Conservation (phyloP, 2,888 invertebrate species). For the Euplexia lucipara region DNA sequence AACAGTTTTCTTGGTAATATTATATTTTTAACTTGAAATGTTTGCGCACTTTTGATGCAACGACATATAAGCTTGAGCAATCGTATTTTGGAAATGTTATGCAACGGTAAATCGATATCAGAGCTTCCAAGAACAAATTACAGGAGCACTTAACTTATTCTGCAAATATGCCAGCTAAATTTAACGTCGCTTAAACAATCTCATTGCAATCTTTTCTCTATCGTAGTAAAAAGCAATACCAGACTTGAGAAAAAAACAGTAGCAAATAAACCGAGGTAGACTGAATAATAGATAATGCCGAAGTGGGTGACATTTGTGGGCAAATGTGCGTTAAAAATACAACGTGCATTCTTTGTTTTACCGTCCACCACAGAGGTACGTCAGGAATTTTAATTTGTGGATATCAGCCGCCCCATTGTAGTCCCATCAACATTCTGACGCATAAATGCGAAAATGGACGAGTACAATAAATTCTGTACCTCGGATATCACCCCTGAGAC, state of each 20-base stretch:
- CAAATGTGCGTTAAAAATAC: conserved; percentile 62
- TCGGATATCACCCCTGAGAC: conserved; percentile 39
- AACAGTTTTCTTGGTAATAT: conserved; percentile 32
- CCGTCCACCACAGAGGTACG: conserved; percentile 45
- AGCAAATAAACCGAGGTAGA: conserved; percentile 38
- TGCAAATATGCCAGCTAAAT: not conserved
- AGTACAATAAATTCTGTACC: conserved; percentile 40
- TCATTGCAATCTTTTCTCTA: not conserved
- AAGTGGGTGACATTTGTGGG: conserved; percentile 54
- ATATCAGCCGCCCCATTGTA: conserved; percentile 61
- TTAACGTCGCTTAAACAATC: conserved; percentile 2
- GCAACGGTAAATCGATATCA: conserved; percentile 17
- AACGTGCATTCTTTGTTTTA: conserved; percentile 64
- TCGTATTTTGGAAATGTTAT: conserved; percentile 34
- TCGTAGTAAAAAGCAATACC: conserved; percentile 20
- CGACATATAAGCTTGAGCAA: conserved; percentile 29
- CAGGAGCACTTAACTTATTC: conserved; percentile 15
- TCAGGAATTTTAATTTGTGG: conserved; percentile 69
- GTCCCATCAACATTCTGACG: conserved; percentile 55
- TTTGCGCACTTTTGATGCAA: conserved; percentile 26
- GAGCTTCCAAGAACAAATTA: conserved; percentile 9
- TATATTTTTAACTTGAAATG: conserved; percentile 30
- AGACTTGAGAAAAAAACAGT: conserved; percentile 12
- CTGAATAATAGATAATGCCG: conserved; percentile 48
- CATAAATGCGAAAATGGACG: conserved; percentile 47